These are phyloP conservation scores for Hippoglossus hippoglossus DNA, from an alignment of 2,797 vertebrate species.

Conservation along the genomic window DNA sequence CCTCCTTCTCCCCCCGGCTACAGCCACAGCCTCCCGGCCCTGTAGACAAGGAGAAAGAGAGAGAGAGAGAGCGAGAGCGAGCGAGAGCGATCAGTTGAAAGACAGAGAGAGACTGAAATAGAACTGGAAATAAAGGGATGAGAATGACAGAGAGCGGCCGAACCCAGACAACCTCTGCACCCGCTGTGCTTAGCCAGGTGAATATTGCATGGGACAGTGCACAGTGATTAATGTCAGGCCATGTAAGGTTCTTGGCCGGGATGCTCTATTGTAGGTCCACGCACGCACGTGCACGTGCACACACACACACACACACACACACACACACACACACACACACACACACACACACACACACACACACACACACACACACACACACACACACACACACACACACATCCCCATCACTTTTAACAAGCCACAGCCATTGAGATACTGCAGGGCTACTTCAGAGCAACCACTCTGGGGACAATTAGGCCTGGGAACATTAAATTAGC, in stretches of 20 bases:
- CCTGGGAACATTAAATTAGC: conserved; percentile 76
- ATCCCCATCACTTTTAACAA: conserved; percentile 61
- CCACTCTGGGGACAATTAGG: conserved; percentile 74
- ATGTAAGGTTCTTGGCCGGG: conserved; percentile 65
- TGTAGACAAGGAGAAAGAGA: conserved; percentile 20
- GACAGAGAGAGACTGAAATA: conserved; percentile 46
- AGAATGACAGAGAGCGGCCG: conserved; percentile 49
- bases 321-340: conserved; percentile 9
- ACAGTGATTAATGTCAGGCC: conserved; percentile 78
- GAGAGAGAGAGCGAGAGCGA: conserved; percentile 23
- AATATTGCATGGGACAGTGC: conserved; percentile 72
- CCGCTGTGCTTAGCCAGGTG: conserved; percentile 74
- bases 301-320: conserved; percentile 22
- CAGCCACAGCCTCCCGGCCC: conserved; percentile 22
- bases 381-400: conserved; percentile 31
- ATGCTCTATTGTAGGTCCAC: conserved; percentile 38
- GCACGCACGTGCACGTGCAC: conserved; percentile 32
- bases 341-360: conserved; percentile 30
- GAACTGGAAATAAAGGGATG: conserved; percentile 53
- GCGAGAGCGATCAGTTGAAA: conserved; percentile 15
- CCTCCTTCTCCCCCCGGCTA: conserved; percentile 14
- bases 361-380: conserved; percentile 27
- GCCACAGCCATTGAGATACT: conserved; percentile 64
- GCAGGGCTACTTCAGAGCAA: conserved; percentile 61
- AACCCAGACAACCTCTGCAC: conserved; percentile 58